phyloP scores from a whole-genome alignment of 2,113 vertebrate species.

The Irena cyanogastra region DNA sequence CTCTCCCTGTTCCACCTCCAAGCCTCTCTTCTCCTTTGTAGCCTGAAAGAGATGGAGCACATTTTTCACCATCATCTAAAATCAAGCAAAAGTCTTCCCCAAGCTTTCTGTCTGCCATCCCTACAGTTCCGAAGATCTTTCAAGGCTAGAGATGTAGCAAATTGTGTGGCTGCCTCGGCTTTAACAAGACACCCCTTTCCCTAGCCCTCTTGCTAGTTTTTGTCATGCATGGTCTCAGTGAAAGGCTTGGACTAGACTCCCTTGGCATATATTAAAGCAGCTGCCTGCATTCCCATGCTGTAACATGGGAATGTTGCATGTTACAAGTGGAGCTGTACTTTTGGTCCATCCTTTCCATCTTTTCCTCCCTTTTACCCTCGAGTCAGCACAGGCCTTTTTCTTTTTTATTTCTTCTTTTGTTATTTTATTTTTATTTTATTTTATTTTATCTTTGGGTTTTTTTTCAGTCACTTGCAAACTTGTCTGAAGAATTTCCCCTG shows the following conservation, averaged over 20 bases:
- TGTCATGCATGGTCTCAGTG: fast-evolving
- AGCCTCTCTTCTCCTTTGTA: not conserved
- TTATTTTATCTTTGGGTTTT: not conserved
- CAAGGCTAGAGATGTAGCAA: not conserved
- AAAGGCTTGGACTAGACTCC: not conserved
- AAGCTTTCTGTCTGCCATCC: not conserved
- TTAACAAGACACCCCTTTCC: not conserved
- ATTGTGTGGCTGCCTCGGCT: not conserved
- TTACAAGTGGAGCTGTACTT: not conserved
- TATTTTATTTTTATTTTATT: not conserved
- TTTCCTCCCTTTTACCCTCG: not conserved
- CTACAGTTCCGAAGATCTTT: not conserved
- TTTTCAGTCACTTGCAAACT: not conserved
- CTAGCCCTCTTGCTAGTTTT: not conserved
- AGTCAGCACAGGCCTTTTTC: not conserved
- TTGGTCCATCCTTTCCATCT: not conserved
- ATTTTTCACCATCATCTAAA: not conserved
- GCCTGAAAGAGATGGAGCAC: not conserved
- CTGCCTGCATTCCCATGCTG: not conserved
- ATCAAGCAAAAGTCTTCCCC: not conserved
- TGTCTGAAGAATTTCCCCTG: not conserved
- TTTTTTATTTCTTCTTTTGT: too few relatives aligned
- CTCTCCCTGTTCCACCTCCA: not conserved
- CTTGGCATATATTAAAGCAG: not conserved
- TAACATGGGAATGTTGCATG: not conserved